Base-by-base conservation (phyloP, 2,888 invertebrate species). In the Drosophila atripex region DNA sequence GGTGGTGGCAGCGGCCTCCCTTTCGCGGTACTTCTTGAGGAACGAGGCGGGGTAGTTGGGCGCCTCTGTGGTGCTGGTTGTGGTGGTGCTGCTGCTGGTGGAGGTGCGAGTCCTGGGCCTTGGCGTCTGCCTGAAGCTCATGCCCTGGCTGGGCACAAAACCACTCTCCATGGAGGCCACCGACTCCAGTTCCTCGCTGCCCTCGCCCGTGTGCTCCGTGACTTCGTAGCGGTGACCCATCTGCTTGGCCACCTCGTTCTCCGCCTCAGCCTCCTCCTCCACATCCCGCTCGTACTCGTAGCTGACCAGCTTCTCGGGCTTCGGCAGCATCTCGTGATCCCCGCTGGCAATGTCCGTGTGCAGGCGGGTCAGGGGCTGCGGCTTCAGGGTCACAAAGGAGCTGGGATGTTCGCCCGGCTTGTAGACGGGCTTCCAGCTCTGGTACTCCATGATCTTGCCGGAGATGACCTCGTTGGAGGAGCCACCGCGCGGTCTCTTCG, bases 381-480 rank as follows among this genome's bases (percentile, higher is more conserved):
- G 85, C n/a, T 80, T 86, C 12, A 66, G 7, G 1, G 88, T 88
- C 3, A 77, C 75, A 39, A 78, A 80, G 0, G 80, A 66, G 4
- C 55, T 66, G 25, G 85, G 88, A 23, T 75, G 63, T 21, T 86
- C 85, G 0, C 78, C 73, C 0, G 75, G 35, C 14, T 73, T 73
- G 46, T 90, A 84, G 21, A 91, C 78, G 0, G 91, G 91, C 39
- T 78, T 80, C 91, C 91, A 91, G 47, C 84, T 86, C n/a, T 86
- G 87, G n/a, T 88, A 88, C 39, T 90, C 86, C 73, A 83, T 77
- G 23, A 89, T 87, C 70, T 78, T 85, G 32, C 90, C 88, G 12
- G 77, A 63, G 5, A 89, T 69, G 41, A 90, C 69, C 43, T 89
- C 83, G 51, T 86, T 78, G 47, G 73, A 68, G 25, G 51, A 50